A percentile compares a stretch with the other conserved stretches of the same genome.
These are phyloP conservation scores for Deilephila elpenor DNA, from an alignment of 2,888 invertebrate genomes.

Conservation along the genomic window DNA sequence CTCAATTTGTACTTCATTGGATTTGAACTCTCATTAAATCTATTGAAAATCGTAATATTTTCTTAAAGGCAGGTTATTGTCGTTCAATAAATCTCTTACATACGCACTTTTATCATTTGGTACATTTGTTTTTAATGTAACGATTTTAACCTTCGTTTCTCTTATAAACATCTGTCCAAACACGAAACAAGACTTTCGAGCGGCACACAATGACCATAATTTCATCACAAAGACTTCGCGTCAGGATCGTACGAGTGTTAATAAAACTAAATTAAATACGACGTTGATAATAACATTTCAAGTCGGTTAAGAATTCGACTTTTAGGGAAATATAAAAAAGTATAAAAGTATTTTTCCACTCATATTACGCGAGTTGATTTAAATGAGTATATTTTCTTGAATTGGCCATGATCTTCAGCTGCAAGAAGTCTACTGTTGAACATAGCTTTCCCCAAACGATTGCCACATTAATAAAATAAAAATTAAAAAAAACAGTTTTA, in stretches of 20 bases:
- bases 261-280: background rate
- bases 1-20: too few species aligned
- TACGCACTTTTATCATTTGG: constrained; percentile 10
- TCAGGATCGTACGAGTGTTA: background rate
- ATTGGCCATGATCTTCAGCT: too few species aligned
- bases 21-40: too few species aligned
- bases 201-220: constrained; percentile 51
- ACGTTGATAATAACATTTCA: background rate
- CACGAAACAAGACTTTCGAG: constrained; percentile 48
- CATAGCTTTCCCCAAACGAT: background rate
- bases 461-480: background rate
- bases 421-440: too few species aligned
- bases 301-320: background rate
- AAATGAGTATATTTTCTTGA: too few species aligned
- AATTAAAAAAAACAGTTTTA: background rate
- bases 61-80: background rate
- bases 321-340: too few species aligned
- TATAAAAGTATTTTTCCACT: too few species aligned
- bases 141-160: constrained; percentile 47
- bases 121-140: constrained; percentile 34
- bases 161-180: constrained; percentile 54
- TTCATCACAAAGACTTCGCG: constrained; percentile 43
- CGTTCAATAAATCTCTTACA: constrained; percentile 5
- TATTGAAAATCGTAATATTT: too few species aligned
- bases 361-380: too few species aligned